phyloP scores from a whole-genome alignment of 2,888 invertebrate genomes.

The Chloromyia formosa region DNA sequence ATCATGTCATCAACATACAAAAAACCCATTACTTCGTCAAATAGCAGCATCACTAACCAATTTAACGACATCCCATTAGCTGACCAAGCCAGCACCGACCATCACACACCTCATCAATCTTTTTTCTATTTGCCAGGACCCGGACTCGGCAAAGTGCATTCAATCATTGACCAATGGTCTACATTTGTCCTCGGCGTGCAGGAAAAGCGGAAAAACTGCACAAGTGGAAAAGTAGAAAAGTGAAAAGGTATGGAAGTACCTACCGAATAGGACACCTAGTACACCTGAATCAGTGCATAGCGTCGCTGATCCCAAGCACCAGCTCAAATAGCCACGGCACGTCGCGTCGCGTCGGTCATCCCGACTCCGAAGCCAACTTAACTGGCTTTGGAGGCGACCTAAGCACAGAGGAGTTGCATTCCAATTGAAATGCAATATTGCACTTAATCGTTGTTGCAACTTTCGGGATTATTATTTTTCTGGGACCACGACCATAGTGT shows the following conservation, averaged over 20 bases:
- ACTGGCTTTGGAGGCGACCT: not conserved
- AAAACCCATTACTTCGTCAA: conserved; percentile 21
- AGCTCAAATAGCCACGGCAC: not conserved
- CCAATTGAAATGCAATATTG: conserved; percentile 42
- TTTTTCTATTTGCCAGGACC: conserved; percentile 19
- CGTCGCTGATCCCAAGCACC: not conserved
- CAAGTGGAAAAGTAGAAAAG: conserved; percentile 34
- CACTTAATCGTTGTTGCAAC: conserved; percentile 43
- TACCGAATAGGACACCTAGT: not conserved
- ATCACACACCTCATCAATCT: conserved; percentile 41
- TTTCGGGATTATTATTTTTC: conserved; percentile 40
- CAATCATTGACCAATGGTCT: conserved; percentile 42
- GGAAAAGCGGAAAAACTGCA: conserved; percentile 32
- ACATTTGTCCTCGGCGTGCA: conserved; percentile 16
- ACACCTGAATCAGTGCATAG: conserved; percentile 27
- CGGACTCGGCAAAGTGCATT: conserved; percentile 40
- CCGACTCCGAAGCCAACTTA: not conserved
- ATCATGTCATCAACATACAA: not conserved
- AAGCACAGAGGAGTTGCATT: conserved; percentile 32
- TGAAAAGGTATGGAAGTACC: conserved; percentile 16
- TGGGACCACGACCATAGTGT: not conserved
- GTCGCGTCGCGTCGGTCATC: not conserved
- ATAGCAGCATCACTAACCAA: conserved; percentile 41
- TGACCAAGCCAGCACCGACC: conserved; percentile 21
- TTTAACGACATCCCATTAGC: conserved; percentile 38